Conservation (phyloP, 2,797 vertebrate genomes). For the Chiroxiphia lanceolata region DNA sequence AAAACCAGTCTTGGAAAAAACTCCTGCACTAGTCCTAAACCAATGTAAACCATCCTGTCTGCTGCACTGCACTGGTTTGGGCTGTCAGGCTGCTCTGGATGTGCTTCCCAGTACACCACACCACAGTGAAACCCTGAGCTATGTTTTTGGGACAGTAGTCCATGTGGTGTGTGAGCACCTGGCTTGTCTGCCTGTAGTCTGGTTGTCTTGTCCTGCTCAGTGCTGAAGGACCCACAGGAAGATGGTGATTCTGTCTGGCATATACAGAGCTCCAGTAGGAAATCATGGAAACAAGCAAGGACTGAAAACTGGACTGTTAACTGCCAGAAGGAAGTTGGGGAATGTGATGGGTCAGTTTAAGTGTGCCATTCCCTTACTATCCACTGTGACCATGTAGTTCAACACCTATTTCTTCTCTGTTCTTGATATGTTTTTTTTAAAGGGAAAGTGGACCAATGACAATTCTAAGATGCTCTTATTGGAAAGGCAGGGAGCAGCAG, state of each 20-base stretch:
- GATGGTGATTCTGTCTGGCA: neutral
- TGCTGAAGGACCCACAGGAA: neutral
- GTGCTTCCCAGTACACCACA: neutral
- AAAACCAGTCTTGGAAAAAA: neutral
- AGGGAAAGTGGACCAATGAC: neutral
- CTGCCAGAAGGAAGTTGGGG: neutral
- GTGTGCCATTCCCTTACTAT: neutral
- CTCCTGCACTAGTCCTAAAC: neutral
- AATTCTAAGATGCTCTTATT: neutral
- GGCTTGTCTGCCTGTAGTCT: neutral
- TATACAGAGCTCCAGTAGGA: neutral
- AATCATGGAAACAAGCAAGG: neutral
- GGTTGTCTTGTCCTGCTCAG: neutral
- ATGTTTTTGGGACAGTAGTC: neutral
- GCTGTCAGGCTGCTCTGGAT: neutral
- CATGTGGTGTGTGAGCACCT: neutral
- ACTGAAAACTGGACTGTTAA: neutral
- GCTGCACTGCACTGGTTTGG: neutral
- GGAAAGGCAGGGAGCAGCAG: neutral
- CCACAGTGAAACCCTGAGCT: neutral
- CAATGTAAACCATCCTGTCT: neutral
- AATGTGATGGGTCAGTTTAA: neutral
- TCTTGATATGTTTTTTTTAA: neutral
- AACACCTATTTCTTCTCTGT: neutral
- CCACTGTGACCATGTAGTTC: neutral